Evolutionary conservation across 2,797 vertebrate species (phyloP), one percentile per base, ranked within the genome.

Genomic region (Borostomias antarcticus): DNA sequence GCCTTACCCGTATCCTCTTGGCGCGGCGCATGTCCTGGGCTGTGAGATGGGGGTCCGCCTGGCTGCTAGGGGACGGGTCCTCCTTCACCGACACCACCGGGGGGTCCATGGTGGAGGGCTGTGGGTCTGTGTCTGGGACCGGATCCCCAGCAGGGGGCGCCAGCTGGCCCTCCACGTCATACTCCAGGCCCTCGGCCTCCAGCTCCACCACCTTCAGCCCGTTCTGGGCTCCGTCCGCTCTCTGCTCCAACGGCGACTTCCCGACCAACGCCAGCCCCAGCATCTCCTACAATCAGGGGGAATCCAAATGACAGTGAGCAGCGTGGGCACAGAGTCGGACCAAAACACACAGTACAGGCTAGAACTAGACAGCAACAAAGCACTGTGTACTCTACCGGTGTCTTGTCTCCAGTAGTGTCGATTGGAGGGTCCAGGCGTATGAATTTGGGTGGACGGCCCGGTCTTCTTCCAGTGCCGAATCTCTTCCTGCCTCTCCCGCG

Each of bases 11-110:
- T 81, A 98, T 98, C 57, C 95, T 94, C 75, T 98, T 98, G 17
- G 96, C 95, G 30, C 96, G 90, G 11, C 96, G 93, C 91, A 98
- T 93, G 78, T 99, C 97, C 68, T 98, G 96, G 0, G 94, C 92
- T 0, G 96, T 94, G 80, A 98, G 88, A 52, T 93, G 90, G 45
- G 91, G 73, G 47, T 94, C 95, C 0, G 86, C 52, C 9, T 91
- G 86, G 76, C 81, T 79, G 0, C 57, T 91, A 83, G 0, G 76
- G 4, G 75, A 61, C 0, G 80, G 78, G 72, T 93, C 94, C 58
- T 95, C 95, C 0, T 94, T 91, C 25, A 92, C 84, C 0, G 91
- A 74, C 0, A 83, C 75, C 0, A 84, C 75, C 0, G 80, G 58
- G 28, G 71, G 37, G 11, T 88, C 85, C 0, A 64, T 15, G 81